phyloP scores from a whole-genome alignment of 2,797 vertebrate species.

The Rhynchotus rufescens region DNA sequence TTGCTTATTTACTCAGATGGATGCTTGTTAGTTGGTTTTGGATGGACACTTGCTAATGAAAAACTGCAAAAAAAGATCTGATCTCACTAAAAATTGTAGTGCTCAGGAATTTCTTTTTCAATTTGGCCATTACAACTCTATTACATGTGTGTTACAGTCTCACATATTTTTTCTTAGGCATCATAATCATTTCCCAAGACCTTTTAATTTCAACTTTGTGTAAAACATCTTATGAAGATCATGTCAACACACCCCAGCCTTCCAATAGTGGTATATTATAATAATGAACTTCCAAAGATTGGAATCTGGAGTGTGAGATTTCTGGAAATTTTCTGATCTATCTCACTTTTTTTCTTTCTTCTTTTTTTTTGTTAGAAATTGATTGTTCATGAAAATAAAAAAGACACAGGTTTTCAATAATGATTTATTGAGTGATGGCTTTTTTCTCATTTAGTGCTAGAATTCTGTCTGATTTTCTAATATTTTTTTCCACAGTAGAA shows the following conservation, averaged over 20 bases:
- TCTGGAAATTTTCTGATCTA: neutral
- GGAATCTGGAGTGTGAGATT: neutral
- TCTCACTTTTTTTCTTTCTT: neutral
- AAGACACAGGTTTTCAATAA: rapidly evolving
- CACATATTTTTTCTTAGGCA: neutral
- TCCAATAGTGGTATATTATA: neutral
- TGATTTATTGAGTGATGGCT: neutral
- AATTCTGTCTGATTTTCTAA: neutral
- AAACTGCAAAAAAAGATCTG: neutral
- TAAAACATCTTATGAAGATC: neutral
- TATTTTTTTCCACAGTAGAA: neutral
- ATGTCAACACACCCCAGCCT: neutral
- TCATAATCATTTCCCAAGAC: neutral
- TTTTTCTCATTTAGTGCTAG: neutral
- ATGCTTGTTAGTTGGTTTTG: neutral
- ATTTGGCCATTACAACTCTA: neutral
- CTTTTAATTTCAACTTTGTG: neutral
- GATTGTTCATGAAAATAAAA: neutral
- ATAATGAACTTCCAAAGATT: neutral
- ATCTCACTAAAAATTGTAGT: neutral
- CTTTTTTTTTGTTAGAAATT: neutral
- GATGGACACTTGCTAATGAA: neutral
- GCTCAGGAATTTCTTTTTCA: neutral
- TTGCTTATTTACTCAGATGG: neutral
- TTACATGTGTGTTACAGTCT: neutral